Evolutionary conservation across 2,113 vertebrate species (phyloP).

Genomic region (Psettodes erumei): DNA sequence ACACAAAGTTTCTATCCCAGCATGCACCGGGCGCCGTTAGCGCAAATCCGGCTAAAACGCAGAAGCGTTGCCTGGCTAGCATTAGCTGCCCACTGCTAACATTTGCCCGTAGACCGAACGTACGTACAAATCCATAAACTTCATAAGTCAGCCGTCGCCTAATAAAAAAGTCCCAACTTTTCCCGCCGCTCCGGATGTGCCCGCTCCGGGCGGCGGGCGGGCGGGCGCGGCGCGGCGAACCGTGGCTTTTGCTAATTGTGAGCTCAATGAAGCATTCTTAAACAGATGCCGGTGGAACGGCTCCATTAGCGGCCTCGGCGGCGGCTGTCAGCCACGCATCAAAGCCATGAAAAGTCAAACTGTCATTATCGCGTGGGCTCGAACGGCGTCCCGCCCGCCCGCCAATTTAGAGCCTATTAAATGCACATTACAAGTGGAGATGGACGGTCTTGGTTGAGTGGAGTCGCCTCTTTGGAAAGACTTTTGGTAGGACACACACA

Average conservation of each 20-base stretch:
- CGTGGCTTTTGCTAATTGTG: conserved; percentile 82
- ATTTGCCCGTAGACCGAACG: too few relatives aligned
- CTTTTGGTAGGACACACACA: conserved; percentile 63
- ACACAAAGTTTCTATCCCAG: too few relatives aligned
- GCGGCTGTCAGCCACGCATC: conserved; percentile 77
- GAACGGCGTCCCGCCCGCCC: conserved; percentile 73
- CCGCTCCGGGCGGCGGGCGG: conserved; percentile 57
- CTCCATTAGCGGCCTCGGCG: conserved; percentile 79
- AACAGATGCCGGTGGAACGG: conserved; percentile 83
- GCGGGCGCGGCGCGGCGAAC: conserved; percentile 69
- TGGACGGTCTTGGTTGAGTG: conserved; percentile 79
- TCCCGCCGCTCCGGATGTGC: neutral
- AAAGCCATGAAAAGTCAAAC: conserved; percentile 79
- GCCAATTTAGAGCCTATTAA: conserved; percentile 84
- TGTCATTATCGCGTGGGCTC: conserved; percentile 78
- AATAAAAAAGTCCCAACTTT: conserved; percentile 20
- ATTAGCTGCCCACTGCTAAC: too few relatives aligned
- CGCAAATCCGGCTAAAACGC: too few relatives aligned
- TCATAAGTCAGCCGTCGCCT: too few relatives aligned
- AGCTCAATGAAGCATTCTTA: conserved; percentile 83
- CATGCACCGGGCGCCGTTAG: too few relatives aligned
- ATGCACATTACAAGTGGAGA: conserved; percentile 80
- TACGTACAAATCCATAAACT: too few relatives aligned
- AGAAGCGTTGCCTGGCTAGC: too few relatives aligned
- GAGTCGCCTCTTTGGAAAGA: conserved; percentile 69